A percentile compares a stretch with the other conserved stretches of the same genome.
Evolutionary conservation across 2,113 vertebrate genomes (phyloP).

Genomic region (Nothoprocta perdicaria): DNA sequence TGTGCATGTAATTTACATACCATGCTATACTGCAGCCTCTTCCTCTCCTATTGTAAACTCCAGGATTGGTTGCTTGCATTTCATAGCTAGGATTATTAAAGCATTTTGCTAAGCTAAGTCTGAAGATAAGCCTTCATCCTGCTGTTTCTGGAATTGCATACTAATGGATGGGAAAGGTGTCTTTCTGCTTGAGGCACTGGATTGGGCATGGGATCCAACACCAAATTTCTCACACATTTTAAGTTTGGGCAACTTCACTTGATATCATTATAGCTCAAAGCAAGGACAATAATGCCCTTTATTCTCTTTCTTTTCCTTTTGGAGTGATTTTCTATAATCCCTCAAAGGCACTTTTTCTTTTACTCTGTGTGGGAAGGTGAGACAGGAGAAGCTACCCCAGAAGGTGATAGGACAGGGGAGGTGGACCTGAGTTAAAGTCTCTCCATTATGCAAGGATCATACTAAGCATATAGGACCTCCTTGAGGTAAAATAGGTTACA

Average conservation of each 20-base stretch:
- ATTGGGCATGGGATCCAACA: neutral
- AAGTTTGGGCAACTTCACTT: neutral
- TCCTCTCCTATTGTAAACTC: conserved; percentile 51
- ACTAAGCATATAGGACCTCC: neutral
- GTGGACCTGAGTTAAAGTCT: neutral
- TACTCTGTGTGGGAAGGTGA: conserved; percentile 22
- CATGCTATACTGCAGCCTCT: conserved; percentile 20
- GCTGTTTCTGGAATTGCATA: conserved; percentile 24
- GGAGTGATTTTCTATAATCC: conserved; percentile 7
- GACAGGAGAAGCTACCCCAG: neutral
- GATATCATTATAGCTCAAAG: neutral
- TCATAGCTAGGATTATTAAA: conserved; percentile 60
- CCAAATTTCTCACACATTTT: neutral
- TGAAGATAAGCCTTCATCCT: conserved; percentile 47
- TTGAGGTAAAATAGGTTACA: neutral
- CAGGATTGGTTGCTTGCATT: conserved; percentile 42
- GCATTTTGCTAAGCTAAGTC: conserved; percentile 59
- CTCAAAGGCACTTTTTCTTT: conserved; percentile 29
- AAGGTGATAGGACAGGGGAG: neutral
- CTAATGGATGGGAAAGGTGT: neutral
- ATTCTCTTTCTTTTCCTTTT: conserved; percentile 13
- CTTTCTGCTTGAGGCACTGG: neutral
- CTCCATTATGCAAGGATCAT: neutral
- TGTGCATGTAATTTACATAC: conserved; percentile 67
- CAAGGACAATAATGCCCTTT: neutral